phyloP scores from a whole-genome alignment of 2,888 invertebrate genomes.

The Hyppa rectilinea region DNA sequence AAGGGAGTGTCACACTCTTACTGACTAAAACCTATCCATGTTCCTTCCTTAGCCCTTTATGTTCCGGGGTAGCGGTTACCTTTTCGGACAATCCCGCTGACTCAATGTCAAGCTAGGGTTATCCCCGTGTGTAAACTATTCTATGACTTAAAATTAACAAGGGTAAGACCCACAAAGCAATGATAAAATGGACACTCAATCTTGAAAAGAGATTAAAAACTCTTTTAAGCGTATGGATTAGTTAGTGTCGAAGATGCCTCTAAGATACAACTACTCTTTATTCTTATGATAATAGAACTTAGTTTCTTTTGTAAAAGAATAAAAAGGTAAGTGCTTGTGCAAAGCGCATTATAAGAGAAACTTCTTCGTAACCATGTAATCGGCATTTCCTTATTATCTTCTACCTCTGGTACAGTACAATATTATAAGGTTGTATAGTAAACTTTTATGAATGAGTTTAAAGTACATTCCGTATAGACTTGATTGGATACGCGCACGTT shows the following conservation, averaged over 20 bases:
- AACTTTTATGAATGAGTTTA: slow-evolving; percentile 63
- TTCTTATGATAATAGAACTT: not conserved
- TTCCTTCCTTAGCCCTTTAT: too few relatives aligned
- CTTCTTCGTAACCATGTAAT: slow-evolving; percentile 70
- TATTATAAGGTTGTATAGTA: slow-evolving; percentile 43
- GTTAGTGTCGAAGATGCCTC: not conserved
- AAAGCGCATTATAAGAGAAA: slow-evolving; percentile 2
- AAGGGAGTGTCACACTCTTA: too few relatives aligned
- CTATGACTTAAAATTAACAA: not conserved
- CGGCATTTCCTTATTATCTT: slow-evolving; percentile 80
- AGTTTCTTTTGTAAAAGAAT: too few relatives aligned
- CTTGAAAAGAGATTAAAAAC: not conserved
- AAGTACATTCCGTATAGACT: slow-evolving; percentile 59
- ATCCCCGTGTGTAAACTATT: not conserved
- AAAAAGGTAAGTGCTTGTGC: not conserved
- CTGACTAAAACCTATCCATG: too few relatives aligned
- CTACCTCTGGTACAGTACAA: slow-evolving; percentile 51
- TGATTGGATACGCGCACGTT: slow-evolving; percentile 75
- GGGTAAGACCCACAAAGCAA: not conserved
- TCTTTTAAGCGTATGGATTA: not conserved
- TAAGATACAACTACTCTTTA: not conserved
- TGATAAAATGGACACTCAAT: not conserved
- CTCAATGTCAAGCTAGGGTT: not conserved
- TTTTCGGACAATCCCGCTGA: too few relatives aligned
- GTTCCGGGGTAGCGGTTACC: too few relatives aligned